phyloP scores from a whole-genome alignment of 2,888 invertebrate genomes.

The Mesorhabditis belari region DNA sequence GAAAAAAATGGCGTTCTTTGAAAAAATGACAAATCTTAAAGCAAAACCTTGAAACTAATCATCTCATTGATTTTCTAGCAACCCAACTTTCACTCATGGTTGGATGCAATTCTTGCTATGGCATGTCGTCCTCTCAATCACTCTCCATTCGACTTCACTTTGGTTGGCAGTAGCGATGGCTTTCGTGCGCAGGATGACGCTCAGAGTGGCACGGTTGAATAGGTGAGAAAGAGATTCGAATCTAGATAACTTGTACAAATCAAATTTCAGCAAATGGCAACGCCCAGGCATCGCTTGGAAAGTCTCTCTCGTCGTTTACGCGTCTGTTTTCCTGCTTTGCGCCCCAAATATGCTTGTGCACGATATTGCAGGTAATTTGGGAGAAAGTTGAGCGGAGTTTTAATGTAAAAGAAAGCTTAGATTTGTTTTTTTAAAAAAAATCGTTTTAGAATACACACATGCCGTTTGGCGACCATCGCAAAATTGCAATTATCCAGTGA shows the following conservation, averaged over 20 bases:
- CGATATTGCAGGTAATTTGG: conserved; percentile 22
- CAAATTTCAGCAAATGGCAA: conserved; percentile 30
- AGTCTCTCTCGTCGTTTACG: conserved; percentile 32
- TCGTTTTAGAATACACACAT: neutral
- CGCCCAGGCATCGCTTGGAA: conserved; percentile 40
- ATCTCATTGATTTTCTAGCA: conserved; percentile 16
- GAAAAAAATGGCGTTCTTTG: no score
- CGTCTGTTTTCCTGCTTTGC: conserved; percentile 36
- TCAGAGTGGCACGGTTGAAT: conserved; percentile 37
- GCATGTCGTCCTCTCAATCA: conserved; percentile 45
- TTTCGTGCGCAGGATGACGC: conserved; percentile 47
- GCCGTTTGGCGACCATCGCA: conserved; percentile 16
- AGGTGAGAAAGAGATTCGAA: conserved; percentile 13
- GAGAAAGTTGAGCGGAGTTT: neutral
- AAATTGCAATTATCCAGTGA: conserved; percentile 21
- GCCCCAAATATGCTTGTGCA: conserved; percentile 49
- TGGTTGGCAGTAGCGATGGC: conserved; percentile 52
- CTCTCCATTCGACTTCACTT: conserved; percentile 46
- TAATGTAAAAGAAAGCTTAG: neutral
- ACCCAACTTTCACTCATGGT: conserved; percentile 36
- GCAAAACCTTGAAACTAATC: neutral
- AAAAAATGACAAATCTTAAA: no score
- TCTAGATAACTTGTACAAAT: conserved; percentile 17
- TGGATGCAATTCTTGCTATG: conserved; percentile 47
- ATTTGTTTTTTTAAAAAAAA: neutral